Evolutionary conservation across 1,140 invertebrate genomes (phyloP), one percentile per base, ranked within the genome.

Genomic region (Nasonia giraulti): DNA sequence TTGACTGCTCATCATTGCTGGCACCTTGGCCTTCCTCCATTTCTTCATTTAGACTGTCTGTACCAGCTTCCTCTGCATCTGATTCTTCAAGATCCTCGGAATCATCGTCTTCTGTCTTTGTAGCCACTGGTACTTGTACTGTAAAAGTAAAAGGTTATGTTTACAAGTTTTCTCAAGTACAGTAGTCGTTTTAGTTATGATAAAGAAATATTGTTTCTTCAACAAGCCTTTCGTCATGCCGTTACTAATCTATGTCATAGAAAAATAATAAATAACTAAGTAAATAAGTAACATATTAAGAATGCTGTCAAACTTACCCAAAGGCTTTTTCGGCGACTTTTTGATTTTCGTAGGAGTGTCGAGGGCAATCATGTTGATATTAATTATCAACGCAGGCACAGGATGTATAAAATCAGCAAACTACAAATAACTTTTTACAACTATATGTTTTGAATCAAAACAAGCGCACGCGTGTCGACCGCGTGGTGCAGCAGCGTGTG

Each of bases 21-120:
- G 55, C 37, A 50, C 68, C 81, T 69, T 76, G 33, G 8, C 74
- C 20, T 47, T 83, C 86, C 12, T 85, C 80, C 37, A 82, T n/a
- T 73, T 84, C 84, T 83, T 87, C 86, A 77, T 85, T 80, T 8
- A 76, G 66, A 83, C 81, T 83, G 6, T 85, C 86, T 11, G 37
- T 75, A 33, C 40, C 74, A 73, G 69, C 78, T 77, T 76, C 83
- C 50, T 84, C 82, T 14, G 20, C 82, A 77, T 83, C 83, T 3
- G 83, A 86, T 20, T 86, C 82, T 68, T 76, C 71, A n/a, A 33
- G 20, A 5, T 80, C 83, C 33, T 85, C 74, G 62, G 69, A 81
- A 50, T 76, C 73, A 55, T 50, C 77, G 23, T 69, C 27, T 6
- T 68, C 71, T 12, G 33, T 50, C 69, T 40, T 69, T 82, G 6